Conservation (phyloP, 2,113 vertebrate genomes). For the Aphyosemion australe region DNA sequence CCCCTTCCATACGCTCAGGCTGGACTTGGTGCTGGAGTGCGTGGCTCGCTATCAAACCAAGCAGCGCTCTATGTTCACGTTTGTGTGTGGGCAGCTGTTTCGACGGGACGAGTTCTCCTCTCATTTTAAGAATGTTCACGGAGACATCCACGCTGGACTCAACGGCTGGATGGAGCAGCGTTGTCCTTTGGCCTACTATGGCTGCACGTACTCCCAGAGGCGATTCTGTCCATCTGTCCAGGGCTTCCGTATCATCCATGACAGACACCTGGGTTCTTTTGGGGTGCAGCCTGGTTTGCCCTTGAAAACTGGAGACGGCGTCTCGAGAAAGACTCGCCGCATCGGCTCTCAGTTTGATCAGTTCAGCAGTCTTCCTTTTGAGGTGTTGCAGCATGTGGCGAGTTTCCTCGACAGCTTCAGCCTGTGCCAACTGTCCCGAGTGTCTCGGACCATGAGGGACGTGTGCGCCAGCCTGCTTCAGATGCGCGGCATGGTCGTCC, state of each 20-base stretch:
- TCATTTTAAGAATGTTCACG: conserved; percentile 98
- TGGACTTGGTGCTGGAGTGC: conserved; percentile 97
- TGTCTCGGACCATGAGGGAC: conserved; percentile 93
- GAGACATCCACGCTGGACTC: conserved; percentile 97
- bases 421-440: conserved; percentile 93
- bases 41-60: conserved; percentile 98
- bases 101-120: conserved; percentile 96
- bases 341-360: conserved; percentile 81
- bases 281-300: conserved; percentile 89
- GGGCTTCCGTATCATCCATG: conserved; percentile 94
- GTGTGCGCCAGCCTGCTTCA: conserved; percentile 94
- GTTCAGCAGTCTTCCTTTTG: conserved; percentile 92
- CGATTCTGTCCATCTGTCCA: conserved; percentile 96
- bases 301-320: conserved; percentile 74
- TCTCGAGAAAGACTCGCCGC: conserved; percentile 69
- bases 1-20: conserved; percentile 96
- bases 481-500: conserved; percentile 95
- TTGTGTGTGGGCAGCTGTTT: conserved; percentile 97
- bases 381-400: conserved; percentile 92
- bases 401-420: conserved; percentile 96
- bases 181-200: conserved; percentile 96
- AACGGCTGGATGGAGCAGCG: conserved; percentile 99
- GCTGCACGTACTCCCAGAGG: conserved; percentile 96
- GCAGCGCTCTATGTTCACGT: conserved; percentile 99
- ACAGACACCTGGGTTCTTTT: conserved; percentile 93